phyloP scores from a whole-genome alignment of 1,140 invertebrate genomes.

The Sitobion miscanthi region DNA sequence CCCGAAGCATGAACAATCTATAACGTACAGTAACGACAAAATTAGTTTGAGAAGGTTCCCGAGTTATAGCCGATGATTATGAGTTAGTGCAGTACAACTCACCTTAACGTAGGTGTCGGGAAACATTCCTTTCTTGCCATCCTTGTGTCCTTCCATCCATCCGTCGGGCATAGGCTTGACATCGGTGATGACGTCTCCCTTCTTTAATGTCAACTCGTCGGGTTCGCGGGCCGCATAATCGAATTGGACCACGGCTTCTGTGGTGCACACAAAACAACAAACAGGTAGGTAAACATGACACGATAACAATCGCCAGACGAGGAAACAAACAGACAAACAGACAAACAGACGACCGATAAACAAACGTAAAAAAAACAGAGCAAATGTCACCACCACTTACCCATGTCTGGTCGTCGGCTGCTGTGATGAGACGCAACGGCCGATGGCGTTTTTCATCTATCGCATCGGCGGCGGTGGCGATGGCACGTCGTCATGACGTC shows the following conservation, averaged over 20 bases:
- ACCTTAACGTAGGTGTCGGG: slow-evolving; percentile 95
- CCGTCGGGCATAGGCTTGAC: slow-evolving; percentile 86
- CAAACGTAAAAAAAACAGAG: no score
- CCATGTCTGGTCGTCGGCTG: slow-evolving; percentile 30
- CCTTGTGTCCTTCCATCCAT: slow-evolving; percentile 92
- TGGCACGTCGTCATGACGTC: slow-evolving; percentile 28
- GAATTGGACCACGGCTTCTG: slow-evolving; percentile 79
- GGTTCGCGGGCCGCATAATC: slow-evolving; percentile 80
- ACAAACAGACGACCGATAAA: not conserved
- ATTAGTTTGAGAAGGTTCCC: not conserved
- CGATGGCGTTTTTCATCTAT: slow-evolving; percentile 30
- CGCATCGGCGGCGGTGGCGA: not conserved
- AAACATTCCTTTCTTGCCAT: slow-evolving; percentile 90
- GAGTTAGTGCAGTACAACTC: slow-evolving; percentile 36
- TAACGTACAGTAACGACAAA: not conserved
- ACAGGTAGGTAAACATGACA: not conserved
- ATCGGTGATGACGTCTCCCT: slow-evolving; percentile 87
- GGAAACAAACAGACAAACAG: not conserved
- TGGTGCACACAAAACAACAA: not conserved
- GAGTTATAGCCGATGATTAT: not conserved
- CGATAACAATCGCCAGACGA: not conserved
- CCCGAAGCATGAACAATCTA: not conserved
- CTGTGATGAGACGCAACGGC: not conserved
- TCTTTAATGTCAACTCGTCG: slow-evolving; percentile 84
- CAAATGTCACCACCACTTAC: not conserved